Evolutionary conservation across 2,888 invertebrate genomes (phyloP).

Genomic region (Sesamia inferens): DNA sequence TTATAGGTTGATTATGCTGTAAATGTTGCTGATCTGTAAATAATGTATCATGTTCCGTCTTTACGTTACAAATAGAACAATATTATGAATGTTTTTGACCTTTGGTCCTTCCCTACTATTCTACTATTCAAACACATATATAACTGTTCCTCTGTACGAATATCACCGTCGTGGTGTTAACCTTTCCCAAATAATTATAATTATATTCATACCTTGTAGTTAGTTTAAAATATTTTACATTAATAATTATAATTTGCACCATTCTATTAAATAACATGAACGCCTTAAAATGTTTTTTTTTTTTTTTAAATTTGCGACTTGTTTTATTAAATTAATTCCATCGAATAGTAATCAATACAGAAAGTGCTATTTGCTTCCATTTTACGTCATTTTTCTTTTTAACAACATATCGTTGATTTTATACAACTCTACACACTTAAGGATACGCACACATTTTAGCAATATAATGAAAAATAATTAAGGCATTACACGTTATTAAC

Average conservation of each 20-base stretch:
- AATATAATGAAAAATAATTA: slow-evolving; percentile 7
- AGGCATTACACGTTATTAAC: slow-evolving; percentile 26
- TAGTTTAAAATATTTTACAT: slow-evolving; percentile 54
- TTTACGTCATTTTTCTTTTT: not conserved
- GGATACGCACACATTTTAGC: not conserved
- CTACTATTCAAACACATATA: not conserved
- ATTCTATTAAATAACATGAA: slow-evolving; percentile 42
- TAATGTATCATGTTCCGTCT: not conserved
- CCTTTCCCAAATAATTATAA: not conserved
- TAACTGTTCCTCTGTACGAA: not conserved
- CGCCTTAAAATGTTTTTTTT: slow-evolving; percentile 25
- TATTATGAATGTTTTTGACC: not conserved
- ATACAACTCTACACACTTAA: slow-evolving; percentile 3
- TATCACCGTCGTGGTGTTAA: not conserved
- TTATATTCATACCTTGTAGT: slow-evolving; percentile 20
- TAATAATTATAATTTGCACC: slow-evolving; percentile 40
- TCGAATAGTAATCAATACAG: not conserved
- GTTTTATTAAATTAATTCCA: not conserved
- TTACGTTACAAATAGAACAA: not conserved
- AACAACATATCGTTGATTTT: not conserved
- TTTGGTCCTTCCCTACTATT: slow-evolving; percentile 1
- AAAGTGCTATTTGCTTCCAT: not conserved
- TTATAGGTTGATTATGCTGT: not conserved
- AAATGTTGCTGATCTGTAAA: not conserved
- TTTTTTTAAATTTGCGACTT: not conserved